These are phyloP conservation scores for Atta texana DNA, from an alignment of 1,140 invertebrate genomes.

Conservation along the genomic window DNA sequence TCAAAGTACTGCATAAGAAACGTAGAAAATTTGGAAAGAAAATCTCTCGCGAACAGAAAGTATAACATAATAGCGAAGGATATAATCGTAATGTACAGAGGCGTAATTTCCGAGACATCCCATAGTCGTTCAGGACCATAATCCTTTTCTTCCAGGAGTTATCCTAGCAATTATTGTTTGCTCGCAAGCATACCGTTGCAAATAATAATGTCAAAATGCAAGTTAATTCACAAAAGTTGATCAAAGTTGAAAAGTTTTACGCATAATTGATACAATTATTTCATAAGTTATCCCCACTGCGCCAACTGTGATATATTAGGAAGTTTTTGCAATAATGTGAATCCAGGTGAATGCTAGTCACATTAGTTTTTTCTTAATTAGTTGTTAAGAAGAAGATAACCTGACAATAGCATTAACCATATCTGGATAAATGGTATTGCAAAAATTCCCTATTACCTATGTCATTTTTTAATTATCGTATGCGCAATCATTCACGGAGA, in stretches of 20 bases:
- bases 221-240: constrained; percentile 5
- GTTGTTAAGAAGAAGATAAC: no score
- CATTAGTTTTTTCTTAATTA: no score
- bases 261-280: constrained; percentile 9
- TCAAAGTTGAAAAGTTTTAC: not conserved
- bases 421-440: no score
- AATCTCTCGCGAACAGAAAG: not conserved
- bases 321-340: no score
- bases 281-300: not conserved
- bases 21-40: not conserved
- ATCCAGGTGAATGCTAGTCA: no score
- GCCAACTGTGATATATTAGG: not conserved
- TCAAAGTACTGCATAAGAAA: not conserved
- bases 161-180: constrained; percentile 24
- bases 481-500: no score
- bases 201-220: not conserved
- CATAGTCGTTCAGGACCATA: not conserved
- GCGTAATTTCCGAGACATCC: constrained; percentile 10
- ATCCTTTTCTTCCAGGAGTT: constrained; percentile 21
- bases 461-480: no score
- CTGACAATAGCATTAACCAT: no score
- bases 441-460: no score
- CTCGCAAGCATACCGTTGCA: not conserved
- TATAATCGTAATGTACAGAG: constrained; percentile 8
- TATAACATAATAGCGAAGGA: not conserved